phyloP scores from a whole-genome alignment of 2,888 invertebrate species.

The Melieria crassipennis region DNA sequence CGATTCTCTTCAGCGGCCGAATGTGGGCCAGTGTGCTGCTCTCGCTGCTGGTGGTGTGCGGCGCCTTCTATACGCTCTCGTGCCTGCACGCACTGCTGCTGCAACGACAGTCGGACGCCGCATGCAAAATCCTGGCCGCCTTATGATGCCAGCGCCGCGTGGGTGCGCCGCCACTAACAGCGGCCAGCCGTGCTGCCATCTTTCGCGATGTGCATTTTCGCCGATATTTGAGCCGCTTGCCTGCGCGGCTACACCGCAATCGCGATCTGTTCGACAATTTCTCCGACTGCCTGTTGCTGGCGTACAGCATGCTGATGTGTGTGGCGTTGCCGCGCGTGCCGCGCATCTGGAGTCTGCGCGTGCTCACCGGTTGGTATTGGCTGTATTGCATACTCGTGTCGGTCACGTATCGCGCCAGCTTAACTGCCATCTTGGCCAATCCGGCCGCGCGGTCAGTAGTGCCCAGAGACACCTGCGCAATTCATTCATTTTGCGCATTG shows the following conservation, averaged over 20 bases:
- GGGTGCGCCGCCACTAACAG: background rate
- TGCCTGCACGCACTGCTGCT: slow-evolving; percentile 50
- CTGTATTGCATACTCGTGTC: slow-evolving; percentile 82
- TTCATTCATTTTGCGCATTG: background rate
- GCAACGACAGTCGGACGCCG: slow-evolving; percentile 3
- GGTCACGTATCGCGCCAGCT: slow-evolving; percentile 83
- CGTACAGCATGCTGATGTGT: slow-evolving; percentile 82
- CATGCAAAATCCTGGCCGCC: slow-evolving; percentile 43
- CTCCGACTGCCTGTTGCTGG: slow-evolving; percentile 79
- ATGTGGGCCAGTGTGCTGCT: slow-evolving; percentile 81
- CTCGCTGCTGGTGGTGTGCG: slow-evolving; percentile 74
- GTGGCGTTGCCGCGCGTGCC: slow-evolving; percentile 82
- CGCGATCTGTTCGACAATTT: slow-evolving; percentile 76
- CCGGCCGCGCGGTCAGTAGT: slow-evolving; percentile 73
- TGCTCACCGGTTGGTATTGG: slow-evolving; percentile 90
- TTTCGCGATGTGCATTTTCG: slow-evolving; percentile 53
- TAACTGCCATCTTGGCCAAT: slow-evolving; percentile 85
- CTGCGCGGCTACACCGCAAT: slow-evolving; percentile 26
- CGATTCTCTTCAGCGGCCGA: slow-evolving; percentile 67
- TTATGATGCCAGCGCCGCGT: slow-evolving; percentile 35
- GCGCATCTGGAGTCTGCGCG: slow-evolving; percentile 80
- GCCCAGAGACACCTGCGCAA: background rate
- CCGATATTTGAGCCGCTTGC: slow-evolving; percentile 48
- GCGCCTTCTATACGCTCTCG: slow-evolving; percentile 75
- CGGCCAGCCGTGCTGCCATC: background rate